A percentile compares a stretch with the other conserved stretches of the same genome.
Conservation (phyloP, 1,140 invertebrate genomes). For the Neomicropteryx cornuta region DNA sequence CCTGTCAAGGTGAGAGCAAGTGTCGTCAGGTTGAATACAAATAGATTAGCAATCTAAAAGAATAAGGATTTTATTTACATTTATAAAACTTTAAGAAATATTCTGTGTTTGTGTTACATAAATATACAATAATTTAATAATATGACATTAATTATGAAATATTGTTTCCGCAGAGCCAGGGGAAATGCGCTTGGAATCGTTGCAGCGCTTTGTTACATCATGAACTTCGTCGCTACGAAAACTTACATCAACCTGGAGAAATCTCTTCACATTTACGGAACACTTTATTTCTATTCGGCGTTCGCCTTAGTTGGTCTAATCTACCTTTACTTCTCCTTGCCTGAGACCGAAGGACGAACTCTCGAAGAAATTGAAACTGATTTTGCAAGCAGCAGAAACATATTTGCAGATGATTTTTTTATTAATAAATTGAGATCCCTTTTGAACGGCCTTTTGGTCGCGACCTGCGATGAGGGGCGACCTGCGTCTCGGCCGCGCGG, state of each 20-base stretch:
- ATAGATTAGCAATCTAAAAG: no score
- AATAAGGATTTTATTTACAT: no score
- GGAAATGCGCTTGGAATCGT: slow-evolving; percentile 46
- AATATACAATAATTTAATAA: no score
- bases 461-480: no score
- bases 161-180: slow-evolving; percentile 37
- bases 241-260: slow-evolving; percentile 45
- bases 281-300: slow-evolving; percentile 48
- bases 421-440: no score
- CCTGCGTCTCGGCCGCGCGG: no score
- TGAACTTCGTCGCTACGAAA: slow-evolving; percentile 49
- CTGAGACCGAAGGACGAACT: slow-evolving; percentile 67
- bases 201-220: slow-evolving; percentile 43
- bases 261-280: slow-evolving; percentile 39
- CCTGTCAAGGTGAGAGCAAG: no score
- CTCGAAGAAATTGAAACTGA: slow-evolving; percentile 58
- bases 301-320: slow-evolving; percentile 42
- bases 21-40: no score
- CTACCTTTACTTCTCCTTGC: slow-evolving; percentile 53
- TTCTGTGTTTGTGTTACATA: no score
- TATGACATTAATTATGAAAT: no score
- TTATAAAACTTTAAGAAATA: no score
- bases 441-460: no score
- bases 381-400: slow-evolving; percentile 26
- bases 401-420: slow-evolving; percentile 30